Conservation (phyloP, 2,888 invertebrate genomes). For the Pterostichus madidus region DNA sequence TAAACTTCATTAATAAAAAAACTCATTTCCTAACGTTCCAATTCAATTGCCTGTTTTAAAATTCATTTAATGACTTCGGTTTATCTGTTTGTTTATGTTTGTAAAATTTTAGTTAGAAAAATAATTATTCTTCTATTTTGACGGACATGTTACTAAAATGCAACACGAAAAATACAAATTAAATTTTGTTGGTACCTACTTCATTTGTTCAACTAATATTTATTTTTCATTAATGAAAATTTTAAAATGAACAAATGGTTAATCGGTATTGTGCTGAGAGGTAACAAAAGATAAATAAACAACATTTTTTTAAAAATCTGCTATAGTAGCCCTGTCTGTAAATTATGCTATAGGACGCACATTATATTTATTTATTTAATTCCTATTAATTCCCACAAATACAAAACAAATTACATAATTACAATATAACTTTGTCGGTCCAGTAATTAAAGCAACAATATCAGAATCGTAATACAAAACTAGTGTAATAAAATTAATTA, state of each 20-base stretch:
- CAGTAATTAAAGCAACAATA: too few relatives aligned
- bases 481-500: too few relatives aligned
- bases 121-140: background rate
- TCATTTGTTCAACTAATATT: conserved; percentile 35
- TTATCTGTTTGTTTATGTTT: too few relatives aligned
- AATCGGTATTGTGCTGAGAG: conserved; percentile 29
- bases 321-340: background rate
- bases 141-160: background rate
- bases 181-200: conserved; percentile 33
- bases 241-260: conserved; percentile 47
- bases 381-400: conserved; percentile 7
- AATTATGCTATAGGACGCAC: background rate
- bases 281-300: conserved; percentile 37
- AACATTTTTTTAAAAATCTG: conserved; percentile 30
- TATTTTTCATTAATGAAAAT: conserved; percentile 49
- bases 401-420: background rate
- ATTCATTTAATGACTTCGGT: background rate
- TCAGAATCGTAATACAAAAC: too few relatives aligned
- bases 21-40: background rate
- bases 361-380: conserved; percentile 20
- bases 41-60: background rate
- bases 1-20: conserved; percentile 10
- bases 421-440: too few relatives aligned
- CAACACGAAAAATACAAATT: conserved; percentile 1
- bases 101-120: too few relatives aligned